Evolutionary conservation across 2,113 vertebrate species (phyloP).

Genomic region (Neolamprologus toae): DNA sequence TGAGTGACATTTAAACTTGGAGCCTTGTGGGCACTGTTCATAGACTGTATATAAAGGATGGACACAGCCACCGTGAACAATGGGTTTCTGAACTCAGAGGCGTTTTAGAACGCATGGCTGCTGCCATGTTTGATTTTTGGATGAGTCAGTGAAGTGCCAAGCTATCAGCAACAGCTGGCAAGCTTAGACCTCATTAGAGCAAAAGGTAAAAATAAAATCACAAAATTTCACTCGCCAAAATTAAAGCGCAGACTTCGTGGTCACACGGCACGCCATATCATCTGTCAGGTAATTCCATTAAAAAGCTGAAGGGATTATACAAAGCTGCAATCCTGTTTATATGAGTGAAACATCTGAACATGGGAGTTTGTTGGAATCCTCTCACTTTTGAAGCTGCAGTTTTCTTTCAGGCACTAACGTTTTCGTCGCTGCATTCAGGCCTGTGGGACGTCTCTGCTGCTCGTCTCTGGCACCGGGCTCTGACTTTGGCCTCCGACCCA

Average conservation of each 20-base stretch:
- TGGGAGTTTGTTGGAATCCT: not conserved
- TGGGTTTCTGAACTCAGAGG: not conserved
- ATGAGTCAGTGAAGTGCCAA: not conserved
- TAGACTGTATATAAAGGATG: not conserved
- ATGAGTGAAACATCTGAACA: rapidly evolving
- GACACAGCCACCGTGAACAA: rapidly evolving
- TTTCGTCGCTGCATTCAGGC: not conserved
- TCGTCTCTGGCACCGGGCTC: rapidly evolving
- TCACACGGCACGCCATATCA: rapidly evolving
- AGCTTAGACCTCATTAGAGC: rapidly evolving
- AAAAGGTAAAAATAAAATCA: not conserved
- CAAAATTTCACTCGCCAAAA: rapidly evolving
- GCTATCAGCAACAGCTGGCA: not conserved
- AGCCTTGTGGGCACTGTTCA: not conserved
- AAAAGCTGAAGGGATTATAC: rapidly evolving
- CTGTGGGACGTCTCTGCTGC: not conserved
- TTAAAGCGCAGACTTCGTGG: rapidly evolving
- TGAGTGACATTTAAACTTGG: not conserved
- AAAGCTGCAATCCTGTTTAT: not conserved
- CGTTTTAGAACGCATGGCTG: rapidly evolving
- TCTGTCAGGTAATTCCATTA: rapidly evolving
- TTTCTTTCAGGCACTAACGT: rapidly evolving
- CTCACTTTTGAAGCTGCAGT: not conserved
- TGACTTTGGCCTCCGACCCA: rapidly evolving
- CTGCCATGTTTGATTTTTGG: not conserved